Percentiles rank a stretch among this genome's conserved stretches.
Conservation (phyloP, 2,888 invertebrate species). For the Pollenia labialis region DNA sequence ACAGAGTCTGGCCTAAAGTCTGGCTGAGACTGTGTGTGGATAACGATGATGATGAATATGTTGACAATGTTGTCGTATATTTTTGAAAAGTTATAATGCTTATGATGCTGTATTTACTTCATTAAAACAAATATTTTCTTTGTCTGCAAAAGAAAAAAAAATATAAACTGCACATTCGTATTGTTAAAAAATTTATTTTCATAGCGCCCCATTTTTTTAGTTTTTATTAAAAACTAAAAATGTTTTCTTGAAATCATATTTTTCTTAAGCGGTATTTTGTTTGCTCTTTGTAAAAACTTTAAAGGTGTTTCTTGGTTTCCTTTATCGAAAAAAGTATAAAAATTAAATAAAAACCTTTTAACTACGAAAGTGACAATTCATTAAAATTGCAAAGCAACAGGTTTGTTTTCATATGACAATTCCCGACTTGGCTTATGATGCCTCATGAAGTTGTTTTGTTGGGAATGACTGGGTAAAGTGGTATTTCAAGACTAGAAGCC, state of each 20-base stretch:
- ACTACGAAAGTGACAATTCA: conserved; percentile 64
- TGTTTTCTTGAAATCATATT: conserved; percentile 23
- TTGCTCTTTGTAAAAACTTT: conserved; percentile 41
- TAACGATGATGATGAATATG: conserved; percentile 39
- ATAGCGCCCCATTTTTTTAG: background rate
- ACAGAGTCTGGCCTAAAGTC: background rate
- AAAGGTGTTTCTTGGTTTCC: conserved; percentile 51
- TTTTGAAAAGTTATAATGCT: conserved; percentile 41
- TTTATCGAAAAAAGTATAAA: conserved; percentile 37
- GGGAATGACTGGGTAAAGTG: conserved; percentile 28
- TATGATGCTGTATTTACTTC: conserved; percentile 35
- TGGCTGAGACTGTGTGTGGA: background rate
- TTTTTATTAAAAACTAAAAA: background rate
- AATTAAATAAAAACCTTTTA: conserved; percentile 57
- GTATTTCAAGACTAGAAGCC: conserved; percentile 64
- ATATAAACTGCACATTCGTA: background rate
- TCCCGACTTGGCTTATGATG: background rate
- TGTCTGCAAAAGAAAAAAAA: conserved; percentile 5
- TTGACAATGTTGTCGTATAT: conserved; percentile 50
- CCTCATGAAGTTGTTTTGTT: conserved; percentile 3
- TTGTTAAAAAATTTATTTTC: conserved; percentile 1
- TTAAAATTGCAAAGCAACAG: conserved; percentile 71
- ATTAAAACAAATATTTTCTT: conserved; percentile 62
- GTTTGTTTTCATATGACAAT: conserved; percentile 36
- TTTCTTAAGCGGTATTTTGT: conserved; percentile 43